Conservation (phyloP, 2,888 invertebrate species). For the Ichneumoninae sp. region DNA sequence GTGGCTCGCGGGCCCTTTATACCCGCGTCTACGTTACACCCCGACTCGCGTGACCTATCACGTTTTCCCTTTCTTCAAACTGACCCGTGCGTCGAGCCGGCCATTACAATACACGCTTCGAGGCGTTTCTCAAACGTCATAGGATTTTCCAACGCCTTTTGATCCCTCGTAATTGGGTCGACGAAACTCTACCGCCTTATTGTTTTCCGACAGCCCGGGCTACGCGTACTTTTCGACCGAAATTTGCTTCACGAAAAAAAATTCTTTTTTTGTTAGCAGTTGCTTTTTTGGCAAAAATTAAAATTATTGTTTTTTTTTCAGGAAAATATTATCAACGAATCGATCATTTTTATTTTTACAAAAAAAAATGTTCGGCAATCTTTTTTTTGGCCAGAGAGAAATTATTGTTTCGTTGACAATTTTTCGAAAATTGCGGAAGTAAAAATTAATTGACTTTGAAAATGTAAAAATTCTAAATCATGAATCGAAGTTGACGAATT, state of each 20-base stretch:
- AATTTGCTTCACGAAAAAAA: background rate
- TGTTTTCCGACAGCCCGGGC: background rate
- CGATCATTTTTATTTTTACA: background rate
- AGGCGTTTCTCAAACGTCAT: constrained; percentile 37
- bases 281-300: background rate
- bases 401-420: background rate
- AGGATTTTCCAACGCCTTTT: constrained; percentile 28
- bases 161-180: constrained; percentile 19
- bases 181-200: background rate
- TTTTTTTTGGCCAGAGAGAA: background rate
- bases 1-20: constrained; percentile 71
- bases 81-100: constrained; percentile 74
- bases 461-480: background rate
- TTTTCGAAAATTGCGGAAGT: too few relatives aligned
- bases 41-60: constrained; percentile 48
- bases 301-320: background rate
- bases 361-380: background rate
- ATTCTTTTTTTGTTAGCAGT: background rate
- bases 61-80: constrained; percentile 73
- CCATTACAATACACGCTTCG: constrained; percentile 24
- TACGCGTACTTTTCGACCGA: background rate
- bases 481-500: too few relatives aligned
- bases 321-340: background rate
- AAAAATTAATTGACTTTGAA: background rate
- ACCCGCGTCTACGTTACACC: constrained; percentile 60